Conservation (phyloP, 2,797 vertebrate species). For the Graptemys geographica region DNA sequence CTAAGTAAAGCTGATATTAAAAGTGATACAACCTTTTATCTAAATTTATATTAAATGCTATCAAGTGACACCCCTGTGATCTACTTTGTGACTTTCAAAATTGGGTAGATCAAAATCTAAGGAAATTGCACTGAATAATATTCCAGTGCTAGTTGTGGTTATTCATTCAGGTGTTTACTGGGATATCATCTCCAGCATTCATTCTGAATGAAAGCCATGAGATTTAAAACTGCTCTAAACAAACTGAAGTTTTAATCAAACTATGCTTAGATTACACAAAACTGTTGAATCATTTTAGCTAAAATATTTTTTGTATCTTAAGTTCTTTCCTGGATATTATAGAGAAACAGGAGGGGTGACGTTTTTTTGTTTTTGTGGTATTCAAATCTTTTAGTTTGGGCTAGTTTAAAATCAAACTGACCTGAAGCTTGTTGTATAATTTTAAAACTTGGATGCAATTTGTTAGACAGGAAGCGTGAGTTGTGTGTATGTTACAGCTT, state of each 20-base stretch:
- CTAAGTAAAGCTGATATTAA: conserved; percentile 65
- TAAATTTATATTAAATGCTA: conserved; percentile 66
- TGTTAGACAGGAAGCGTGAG: neutral
- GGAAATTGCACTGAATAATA: conserved; percentile 61
- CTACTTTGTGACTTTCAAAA: conserved; percentile 60
- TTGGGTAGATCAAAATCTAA: conserved; percentile 69
- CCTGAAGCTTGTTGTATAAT: neutral
- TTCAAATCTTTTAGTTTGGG: neutral
- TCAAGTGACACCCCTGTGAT: conserved; percentile 42
- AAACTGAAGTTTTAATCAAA: conserved; percentile 39
- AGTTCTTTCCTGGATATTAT: neutral
- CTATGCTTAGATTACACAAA: neutral
- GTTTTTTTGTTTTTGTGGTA: neutral
- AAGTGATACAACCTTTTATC: conserved; percentile 57
- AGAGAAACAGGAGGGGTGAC: neutral
- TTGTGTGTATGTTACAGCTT: neutral
- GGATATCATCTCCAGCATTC: neutral
- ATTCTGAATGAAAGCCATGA: conserved; percentile 48
- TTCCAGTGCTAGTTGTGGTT: conserved; percentile 34
- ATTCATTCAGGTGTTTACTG: conserved; percentile 59
- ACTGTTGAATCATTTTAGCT: neutral
- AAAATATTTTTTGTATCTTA: conserved; percentile 2
- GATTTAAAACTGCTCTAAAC: conserved; percentile 55
- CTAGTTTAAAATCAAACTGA: neutral
- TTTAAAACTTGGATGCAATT: neutral